Evolutionary conservation across 2,888 invertebrate species (phyloP), one percentile per base, ranked within the genome.

Genomic region (Phyllotreta striolata): DNA sequence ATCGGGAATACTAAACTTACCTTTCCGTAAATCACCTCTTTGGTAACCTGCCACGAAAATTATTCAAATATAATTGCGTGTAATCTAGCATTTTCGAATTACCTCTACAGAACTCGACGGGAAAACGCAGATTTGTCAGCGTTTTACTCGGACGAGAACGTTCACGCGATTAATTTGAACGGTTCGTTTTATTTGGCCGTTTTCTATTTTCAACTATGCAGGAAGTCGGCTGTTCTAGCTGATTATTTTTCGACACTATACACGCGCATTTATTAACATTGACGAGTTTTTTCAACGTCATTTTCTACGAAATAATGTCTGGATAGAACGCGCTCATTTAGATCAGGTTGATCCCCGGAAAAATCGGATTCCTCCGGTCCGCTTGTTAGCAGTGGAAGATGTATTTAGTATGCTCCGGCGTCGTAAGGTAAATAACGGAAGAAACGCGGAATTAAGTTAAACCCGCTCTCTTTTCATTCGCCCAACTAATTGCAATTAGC

Each of bases 11-110:
- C 24, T 24, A 24, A 38, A 52, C 56, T 47, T 55, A 63, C 61
- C 49, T 61, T 52, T 47, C 55, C 63, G 67, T 67, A 63, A 66
- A 67, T 69, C 66, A 72, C 71, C 71, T 72, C 67, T 72, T 70
- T 69, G 65, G 68, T 72, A 69, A 66, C 66, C 68, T 69, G 70
- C 70, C 69, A 71, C 68, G 62, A 4, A 72, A 75, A 72, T 72
- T 71, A 75, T 72, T 74, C 75, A 74, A 70, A 72, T 73, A 70
- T 75, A 76, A 75, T 74, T 74, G 72, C 70, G 73, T 71, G 71
- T 75, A 76, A 75, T 74, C 75, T 72, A 71, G 66, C 70, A 66
- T 69, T 70, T 71, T 67, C 66, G 62, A 60, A 64, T 70, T 70
- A 72, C 70, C 70, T 70, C 70, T 70, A n/a, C 63, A 49, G 67